Evolutionary conservation across 2,113 vertebrate genomes (phyloP), one percentile per base, ranked within the genome.

Genomic region (Cygnus buccinator): DNA sequence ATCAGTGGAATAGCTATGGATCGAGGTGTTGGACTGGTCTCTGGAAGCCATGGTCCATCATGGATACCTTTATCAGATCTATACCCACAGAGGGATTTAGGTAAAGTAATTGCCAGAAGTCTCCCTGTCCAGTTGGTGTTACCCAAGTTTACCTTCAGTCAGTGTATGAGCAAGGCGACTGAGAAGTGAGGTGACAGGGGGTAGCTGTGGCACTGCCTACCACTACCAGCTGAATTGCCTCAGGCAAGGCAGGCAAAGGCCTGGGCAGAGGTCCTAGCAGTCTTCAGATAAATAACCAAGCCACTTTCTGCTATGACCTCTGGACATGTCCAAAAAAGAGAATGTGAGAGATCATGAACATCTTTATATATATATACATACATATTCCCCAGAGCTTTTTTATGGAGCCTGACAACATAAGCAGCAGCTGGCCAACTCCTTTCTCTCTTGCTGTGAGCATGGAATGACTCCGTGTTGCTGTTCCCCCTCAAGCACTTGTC

Each of bases 401-500:
- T 48, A 22, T 48, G 20, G 11, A 58, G 35, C 20, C 19, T 58
- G 65, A 61, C 21, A 19, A 17, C 9, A n/a, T 0, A 0, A 88
- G 13, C 33, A 62, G 55, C 2, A 0, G 13, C 62, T 1, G 1
- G 43, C 35, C 5, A 63, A 6, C 29, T 20, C 37, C 1, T 65
- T 59, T 26, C 33, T 70, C 50, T 15, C 20, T 37, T 28, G 4
- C 76, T 75, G 25, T 52, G 21, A 65, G 13, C 33, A 18, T 25
- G 23, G 33, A 50, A 37, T 0, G 1, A 17, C 46, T 93, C 19
- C 46, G 19, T 54, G 23, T 10, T 5, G 3, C 20, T 18, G 41
- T 6, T 15, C 17, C 3, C 1, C 39, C 8, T 39, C 0, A 2
- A 33, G 33, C 2, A 5, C 7, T 70, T 31, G 9, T 31, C 1